These are phyloP conservation scores for Sinocyclocheilus anshuiensis DNA, from an alignment of 2,113 vertebrate genomes.

Conservation along the genomic window DNA sequence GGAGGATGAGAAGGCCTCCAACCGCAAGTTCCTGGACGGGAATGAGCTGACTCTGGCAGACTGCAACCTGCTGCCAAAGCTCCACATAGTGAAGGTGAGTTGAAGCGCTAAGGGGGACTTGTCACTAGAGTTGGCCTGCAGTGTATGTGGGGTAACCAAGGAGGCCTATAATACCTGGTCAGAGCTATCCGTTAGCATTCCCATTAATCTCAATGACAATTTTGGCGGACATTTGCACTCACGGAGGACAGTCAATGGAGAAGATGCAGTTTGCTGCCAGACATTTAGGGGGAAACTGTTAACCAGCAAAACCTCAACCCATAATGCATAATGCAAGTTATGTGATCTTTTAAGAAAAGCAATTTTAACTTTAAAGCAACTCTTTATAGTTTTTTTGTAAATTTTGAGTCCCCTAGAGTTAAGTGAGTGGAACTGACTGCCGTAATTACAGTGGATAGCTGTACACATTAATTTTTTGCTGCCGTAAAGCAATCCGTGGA, in stretches of 20 bases:
- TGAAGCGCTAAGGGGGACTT: background rate
- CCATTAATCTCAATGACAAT: background rate
- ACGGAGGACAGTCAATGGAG: background rate
- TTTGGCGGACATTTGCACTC: background rate
- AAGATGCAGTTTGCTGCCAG: background rate
- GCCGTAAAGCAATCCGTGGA: too few relatives aligned
- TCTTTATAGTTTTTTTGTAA: too few relatives aligned
- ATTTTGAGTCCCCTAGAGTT: too few relatives aligned
- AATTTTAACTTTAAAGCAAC: too few relatives aligned
- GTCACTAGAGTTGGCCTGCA: background rate
- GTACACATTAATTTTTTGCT: too few relatives aligned
- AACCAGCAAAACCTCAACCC: background rate
- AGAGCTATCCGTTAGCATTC: background rate
- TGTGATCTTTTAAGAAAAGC: too few relatives aligned
- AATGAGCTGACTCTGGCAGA: conserved; percentile 92
- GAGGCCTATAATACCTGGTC: background rate
- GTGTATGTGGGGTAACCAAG: background rate
- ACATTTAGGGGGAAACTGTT: background rate
- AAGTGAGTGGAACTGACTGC: too few relatives aligned
- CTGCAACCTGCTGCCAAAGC: conserved; percentile 97
- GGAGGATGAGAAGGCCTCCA: conserved; percentile 85
- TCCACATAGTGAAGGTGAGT: conserved; percentile 95
- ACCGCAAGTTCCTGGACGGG: conserved; percentile 89
- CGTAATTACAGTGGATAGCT: too few relatives aligned
- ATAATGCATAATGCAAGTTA: too few relatives aligned